phyloP scores from a whole-genome alignment of 1,140 invertebrate species.

The Pygmarrhopalites habei region DNA sequence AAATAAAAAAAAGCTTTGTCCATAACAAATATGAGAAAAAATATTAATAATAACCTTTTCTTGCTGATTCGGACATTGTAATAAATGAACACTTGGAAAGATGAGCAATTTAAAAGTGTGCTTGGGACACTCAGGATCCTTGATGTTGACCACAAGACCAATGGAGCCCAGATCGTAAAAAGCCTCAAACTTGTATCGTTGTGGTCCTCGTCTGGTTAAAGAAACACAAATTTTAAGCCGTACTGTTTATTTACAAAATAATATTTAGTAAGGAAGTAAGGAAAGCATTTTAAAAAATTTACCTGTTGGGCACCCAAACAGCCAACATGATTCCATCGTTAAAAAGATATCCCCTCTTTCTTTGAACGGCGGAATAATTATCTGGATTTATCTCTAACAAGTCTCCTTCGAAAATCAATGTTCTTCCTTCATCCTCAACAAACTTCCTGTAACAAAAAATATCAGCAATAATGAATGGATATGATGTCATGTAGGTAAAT shows the following conservation, averaged over 20 bases:
- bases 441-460: conserved; percentile 52
- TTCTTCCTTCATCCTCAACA: conserved; percentile 64
- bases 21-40: conserved; percentile 2
- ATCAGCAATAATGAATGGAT: conserved; percentile 12
- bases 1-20: no score
- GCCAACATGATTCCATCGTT: conserved; percentile 76
- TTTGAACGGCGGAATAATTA: conserved; percentile 74
- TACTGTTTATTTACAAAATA: no score
- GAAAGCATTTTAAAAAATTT: conserved; percentile 18
- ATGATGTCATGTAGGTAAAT: no score
- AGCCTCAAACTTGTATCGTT: conserved; percentile 80
- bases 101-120: conserved; percentile 89
- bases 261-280: no score
- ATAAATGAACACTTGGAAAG: conserved; percentile 86
- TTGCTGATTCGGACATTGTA: conserved; percentile 77
- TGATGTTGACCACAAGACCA: conserved; percentile 83
- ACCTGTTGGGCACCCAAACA: conserved; percentile 63
- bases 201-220: conserved; percentile 59
- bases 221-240: no score
- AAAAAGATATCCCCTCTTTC: conserved; percentile 86
- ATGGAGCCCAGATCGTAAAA: conserved; percentile 85
- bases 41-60: conserved; percentile 55
- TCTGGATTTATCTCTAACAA: conserved; percentile 80
- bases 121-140: conserved; percentile 81
- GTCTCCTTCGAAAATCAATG: conserved; percentile 79